Percentiles rank a stretch among this genome's conserved stretches.
Conservation (phyloP, 2,797 vertebrate genomes). For the Acrocephalus scirpaceus region DNA sequence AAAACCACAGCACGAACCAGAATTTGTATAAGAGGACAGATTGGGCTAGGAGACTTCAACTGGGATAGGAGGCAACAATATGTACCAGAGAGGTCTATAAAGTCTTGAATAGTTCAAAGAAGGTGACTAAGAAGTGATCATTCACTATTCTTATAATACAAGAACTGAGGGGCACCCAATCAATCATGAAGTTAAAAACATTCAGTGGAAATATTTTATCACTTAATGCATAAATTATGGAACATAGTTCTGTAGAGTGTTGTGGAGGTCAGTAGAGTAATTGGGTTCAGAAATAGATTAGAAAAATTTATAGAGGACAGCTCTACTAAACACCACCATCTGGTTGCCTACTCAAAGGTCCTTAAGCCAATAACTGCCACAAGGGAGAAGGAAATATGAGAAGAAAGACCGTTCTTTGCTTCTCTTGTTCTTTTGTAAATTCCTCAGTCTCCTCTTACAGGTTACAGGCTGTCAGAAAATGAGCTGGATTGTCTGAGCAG, state of each 20-base stretch:
- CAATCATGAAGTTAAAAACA: not conserved
- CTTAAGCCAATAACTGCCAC: not conserved
- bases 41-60: not conserved
- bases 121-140: not conserved
- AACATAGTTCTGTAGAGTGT: not conserved
- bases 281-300: slow-evolving; percentile 7
- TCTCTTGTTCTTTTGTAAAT: not conserved
- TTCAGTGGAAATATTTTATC: not conserved
- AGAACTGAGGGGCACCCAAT: not conserved
- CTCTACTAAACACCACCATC: not conserved
- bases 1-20: not conserved
- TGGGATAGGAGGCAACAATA: not conserved
- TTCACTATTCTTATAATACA: not conserved
- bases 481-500: not conserved
- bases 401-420: not conserved
- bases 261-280: not conserved
- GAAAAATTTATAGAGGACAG: not conserved
- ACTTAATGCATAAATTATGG: slow-evolving; percentile 7
- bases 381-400: not conserved
- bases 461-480: not conserved
- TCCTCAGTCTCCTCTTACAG: not conserved
- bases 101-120: not conserved
- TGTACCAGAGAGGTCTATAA: not conserved
- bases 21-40: not conserved
- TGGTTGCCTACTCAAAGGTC: not conserved